These are phyloP conservation scores for Apamea crenata DNA, from an alignment of 2,888 invertebrate species.

Conservation along the genomic window DNA sequence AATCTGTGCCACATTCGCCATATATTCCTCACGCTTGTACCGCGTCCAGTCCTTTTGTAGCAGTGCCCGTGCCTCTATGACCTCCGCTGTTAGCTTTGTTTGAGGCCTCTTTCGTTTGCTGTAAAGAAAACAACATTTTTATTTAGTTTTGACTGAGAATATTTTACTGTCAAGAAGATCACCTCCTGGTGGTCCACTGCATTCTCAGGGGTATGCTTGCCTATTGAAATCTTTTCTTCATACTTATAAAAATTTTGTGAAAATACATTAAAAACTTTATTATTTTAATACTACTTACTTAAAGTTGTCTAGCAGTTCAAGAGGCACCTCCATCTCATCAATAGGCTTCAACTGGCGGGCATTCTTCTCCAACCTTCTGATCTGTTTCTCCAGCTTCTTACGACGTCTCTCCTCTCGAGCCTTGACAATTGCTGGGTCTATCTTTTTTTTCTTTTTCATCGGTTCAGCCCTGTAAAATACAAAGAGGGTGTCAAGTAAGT, in stretches of 20 bases:
- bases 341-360: constrained; percentile 97
- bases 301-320: constrained; percentile 91
- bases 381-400: constrained; percentile 96
- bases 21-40: constrained; percentile 92
- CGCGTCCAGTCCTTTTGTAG: constrained; percentile 94
- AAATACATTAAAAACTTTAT: background rate
- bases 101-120: constrained; percentile 88
- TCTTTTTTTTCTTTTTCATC: constrained; percentile 96
- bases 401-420: constrained; percentile 95
- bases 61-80: constrained; percentile 91
- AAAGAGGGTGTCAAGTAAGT: background rate
- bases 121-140: constrained; percentile 7
- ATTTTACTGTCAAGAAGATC: background rate
- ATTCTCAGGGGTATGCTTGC: background rate
- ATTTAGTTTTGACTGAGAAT: background rate
- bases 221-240: background rate
- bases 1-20: constrained; percentile 92
- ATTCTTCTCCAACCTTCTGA: constrained; percentile 94
- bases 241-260: too few species aligned
- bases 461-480: constrained; percentile 93
- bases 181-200: background rate
- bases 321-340: constrained; percentile 95
- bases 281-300: constrained; percentile 76
- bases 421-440: constrained; percentile 95
- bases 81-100: constrained; percentile 88